Evolutionary conservation across 2,797 vertebrate species (phyloP).

Genomic region (Lutjanus argentimaculatus): DNA sequence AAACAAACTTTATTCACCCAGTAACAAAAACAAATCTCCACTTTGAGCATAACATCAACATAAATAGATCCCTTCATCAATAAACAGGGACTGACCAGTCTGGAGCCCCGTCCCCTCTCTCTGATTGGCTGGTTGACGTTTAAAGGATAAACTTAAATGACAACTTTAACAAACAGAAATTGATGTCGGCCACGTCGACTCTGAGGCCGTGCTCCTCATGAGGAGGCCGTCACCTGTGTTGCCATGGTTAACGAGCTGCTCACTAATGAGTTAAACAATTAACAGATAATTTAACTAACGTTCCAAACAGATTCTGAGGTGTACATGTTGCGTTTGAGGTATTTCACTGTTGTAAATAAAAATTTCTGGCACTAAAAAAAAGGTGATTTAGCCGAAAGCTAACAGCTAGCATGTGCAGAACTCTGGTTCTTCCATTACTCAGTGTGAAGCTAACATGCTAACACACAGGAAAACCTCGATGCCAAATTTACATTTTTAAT

Average conservation of each 20-base stretch:
- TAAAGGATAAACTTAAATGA: not conserved
- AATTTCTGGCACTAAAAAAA: not conserved
- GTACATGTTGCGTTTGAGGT: not conserved
- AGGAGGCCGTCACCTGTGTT: not conserved
- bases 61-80: conserved; percentile 39
- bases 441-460: conserved; percentile 13
- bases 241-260: not conserved
- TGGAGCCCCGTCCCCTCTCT: not conserved
- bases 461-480: conserved; percentile 1
- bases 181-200: not conserved
- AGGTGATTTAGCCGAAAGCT: not conserved
- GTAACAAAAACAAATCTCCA: conserved; percentile 23
- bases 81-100: conserved; percentile 26
- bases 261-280: not conserved
- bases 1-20: conserved; percentile 54
- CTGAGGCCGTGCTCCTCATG: not conserved
- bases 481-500: not conserved
- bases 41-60: conserved; percentile 2
- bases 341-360: not conserved
- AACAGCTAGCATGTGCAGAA: not conserved
- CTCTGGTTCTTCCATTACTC: not conserved
- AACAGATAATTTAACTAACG: not conserved
- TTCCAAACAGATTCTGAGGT: not conserved
- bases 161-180: not conserved
- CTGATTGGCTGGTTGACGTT: conserved; percentile 6